These are phyloP conservation scores for Parnassius apollo DNA, from an alignment of 2,888 invertebrate genomes.

Conservation along the genomic window DNA sequence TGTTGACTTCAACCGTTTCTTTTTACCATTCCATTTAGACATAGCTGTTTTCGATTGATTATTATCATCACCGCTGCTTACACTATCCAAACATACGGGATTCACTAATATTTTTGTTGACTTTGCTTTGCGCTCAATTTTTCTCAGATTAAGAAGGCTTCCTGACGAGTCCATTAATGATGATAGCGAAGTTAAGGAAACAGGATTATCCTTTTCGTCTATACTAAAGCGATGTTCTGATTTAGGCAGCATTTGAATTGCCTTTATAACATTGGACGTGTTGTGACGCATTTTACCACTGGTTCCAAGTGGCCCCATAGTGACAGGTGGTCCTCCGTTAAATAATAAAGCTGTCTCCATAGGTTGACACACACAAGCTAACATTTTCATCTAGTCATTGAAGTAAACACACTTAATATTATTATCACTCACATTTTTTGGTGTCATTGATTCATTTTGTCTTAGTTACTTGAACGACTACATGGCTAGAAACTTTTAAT, in stretches of 20 bases:
- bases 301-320: slow-evolving; percentile 78
- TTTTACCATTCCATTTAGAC: slow-evolving; percentile 73
- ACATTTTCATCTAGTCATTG: slow-evolving; percentile 76
- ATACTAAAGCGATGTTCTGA: slow-evolving; percentile 54
- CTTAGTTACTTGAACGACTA: slow-evolving; percentile 24
- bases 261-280: slow-evolving; percentile 58
- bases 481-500: slow-evolving; percentile 46
- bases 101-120: slow-evolving; percentile 77
- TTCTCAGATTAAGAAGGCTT: slow-evolving; percentile 65
- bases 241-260: slow-evolving; percentile 57
- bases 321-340: slow-evolving; percentile 76
- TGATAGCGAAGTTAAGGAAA: slow-evolving; percentile 60
- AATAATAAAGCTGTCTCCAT: slow-evolving; percentile 79
- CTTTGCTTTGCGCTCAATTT: slow-evolving; percentile 72
- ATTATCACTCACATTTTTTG: slow-evolving; percentile 62
- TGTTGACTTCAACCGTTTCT: slow-evolving; percentile 67
- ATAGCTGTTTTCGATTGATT: slow-evolving; percentile 59
- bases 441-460: slow-evolving; percentile 38
- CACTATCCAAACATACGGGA: slow-evolving; percentile 69
- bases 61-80: slow-evolving; percentile 69
- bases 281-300: slow-evolving; percentile 64
- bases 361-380: slow-evolving; percentile 86
- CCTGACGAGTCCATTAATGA: slow-evolving; percentile 57
- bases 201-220: slow-evolving; percentile 55
- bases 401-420: slow-evolving; percentile 45